These are phyloP conservation scores for Venustoraphidia nigricollis DNA, from an alignment of 2,888 invertebrate species.

Conservation along the genomic window DNA sequence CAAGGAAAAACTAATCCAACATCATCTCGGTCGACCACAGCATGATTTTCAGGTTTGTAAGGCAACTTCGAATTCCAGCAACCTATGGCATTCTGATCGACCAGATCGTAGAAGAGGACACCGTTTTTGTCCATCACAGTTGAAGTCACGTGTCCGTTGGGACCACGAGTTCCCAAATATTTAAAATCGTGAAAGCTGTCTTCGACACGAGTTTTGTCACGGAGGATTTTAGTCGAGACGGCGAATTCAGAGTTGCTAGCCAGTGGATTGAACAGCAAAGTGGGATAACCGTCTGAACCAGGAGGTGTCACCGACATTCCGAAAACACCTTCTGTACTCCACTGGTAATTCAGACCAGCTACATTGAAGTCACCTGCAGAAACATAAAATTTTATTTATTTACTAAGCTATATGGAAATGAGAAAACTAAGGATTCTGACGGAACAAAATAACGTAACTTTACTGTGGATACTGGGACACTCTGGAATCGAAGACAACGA, in stretches of 20 bases:
- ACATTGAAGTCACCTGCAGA: slow-evolving; percentile 53
- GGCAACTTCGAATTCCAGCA: slow-evolving; percentile 63
- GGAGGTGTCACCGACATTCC: slow-evolving; percentile 58
- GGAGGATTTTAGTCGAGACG: slow-evolving; percentile 57
- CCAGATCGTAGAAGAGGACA: slow-evolving; percentile 58
- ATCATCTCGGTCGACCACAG: slow-evolving; percentile 58
- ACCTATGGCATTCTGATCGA: slow-evolving; percentile 69
- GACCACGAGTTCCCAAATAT: slow-evolving; percentile 47
- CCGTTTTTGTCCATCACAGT: slow-evolving; percentile 62
- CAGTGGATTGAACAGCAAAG: slow-evolving; percentile 62
- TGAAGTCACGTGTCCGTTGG: slow-evolving; percentile 53
- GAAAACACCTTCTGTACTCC: slow-evolving; percentile 70
- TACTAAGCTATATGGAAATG: too few relatives aligned
- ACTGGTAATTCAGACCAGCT: slow-evolving; percentile 70
- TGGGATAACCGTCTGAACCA: slow-evolving; percentile 49
- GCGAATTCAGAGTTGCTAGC: slow-evolving; percentile 65
- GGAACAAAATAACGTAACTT: too few relatives aligned
- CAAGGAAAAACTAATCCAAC: slow-evolving; percentile 61
- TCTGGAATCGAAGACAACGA: too few relatives aligned
- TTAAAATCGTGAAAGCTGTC: slow-evolving; percentile 58
- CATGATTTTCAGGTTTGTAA: slow-evolving; percentile 48
- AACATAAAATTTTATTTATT: too few relatives aligned
- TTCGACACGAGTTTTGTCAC: slow-evolving; percentile 48
- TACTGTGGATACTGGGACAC: too few relatives aligned
- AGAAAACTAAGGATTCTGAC: too few relatives aligned